Base-by-base conservation (phyloP, 2,113 vertebrate species). In the Fregata magnificens region DNA sequence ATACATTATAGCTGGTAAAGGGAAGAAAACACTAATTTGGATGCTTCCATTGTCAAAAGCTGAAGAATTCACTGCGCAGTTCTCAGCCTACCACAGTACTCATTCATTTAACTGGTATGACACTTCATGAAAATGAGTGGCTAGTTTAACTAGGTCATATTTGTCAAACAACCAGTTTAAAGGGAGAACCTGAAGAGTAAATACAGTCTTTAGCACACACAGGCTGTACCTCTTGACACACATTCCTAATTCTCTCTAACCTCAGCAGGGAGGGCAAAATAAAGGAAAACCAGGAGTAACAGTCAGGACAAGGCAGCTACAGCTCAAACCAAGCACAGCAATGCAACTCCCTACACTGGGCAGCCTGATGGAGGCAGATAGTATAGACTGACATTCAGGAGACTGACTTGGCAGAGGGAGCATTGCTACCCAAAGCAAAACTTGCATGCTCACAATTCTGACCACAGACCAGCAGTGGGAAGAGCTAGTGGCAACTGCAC, bases 131-230 rank as follows among this genome's bases (percentile, higher is more conserved):
- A 93, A 95, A 70, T 0, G 1, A 92, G 45, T 77, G 81, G 92
- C 58, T 76, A 78, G 47, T 92, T 95, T 95, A 95, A 97, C 86
- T 70, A 96, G 94, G 92, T 87, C 59, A 10, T 63, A 91, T 77
- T 70, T 95, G 72, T 88, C 86, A 94, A 97, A 90, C 12, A 88
- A 92, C 22, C 31, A 47, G 70, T 71, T 96, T 88, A 93, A 95
- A 95, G 53, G 49, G 29, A 88, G 40, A 94, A 55, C 31, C 70
- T 74, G 74, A 55, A 88, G 59, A 92, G 73, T 52, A 95, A 97
- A 92, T 56, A 82, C 74, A 72, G 38, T 63, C 83, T 66, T 88
- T 22, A 84, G 56, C 50, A 77, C 62, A 77, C 62, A 65, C 7
- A 83, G 63, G 13, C 50, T 66, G 26, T 32, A 77, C 14, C 45